Evolutionary conservation across 2,113 vertebrate species (phyloP).

Genomic region (Strix uralensis): DNA sequence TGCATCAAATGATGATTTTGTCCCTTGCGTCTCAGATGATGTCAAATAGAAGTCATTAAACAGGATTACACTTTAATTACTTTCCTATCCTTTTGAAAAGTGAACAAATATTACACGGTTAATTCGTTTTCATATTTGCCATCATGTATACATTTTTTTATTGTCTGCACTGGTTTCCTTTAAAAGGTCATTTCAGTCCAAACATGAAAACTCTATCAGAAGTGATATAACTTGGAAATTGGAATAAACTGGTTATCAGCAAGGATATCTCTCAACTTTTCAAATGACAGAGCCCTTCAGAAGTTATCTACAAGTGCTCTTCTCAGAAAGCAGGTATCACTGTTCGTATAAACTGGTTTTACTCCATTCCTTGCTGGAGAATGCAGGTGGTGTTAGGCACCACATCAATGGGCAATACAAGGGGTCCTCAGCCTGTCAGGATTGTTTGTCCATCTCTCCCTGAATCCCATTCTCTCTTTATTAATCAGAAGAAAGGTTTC

Average conservation of each 20-base stretch:
- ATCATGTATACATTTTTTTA: not conserved
- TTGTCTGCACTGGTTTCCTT: not conserved
- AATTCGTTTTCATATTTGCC: not conserved
- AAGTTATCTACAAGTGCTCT: not conserved
- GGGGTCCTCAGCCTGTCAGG: fast-evolving
- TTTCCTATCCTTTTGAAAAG: not conserved
- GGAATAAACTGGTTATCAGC: not conserved
- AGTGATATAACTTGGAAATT: not conserved
- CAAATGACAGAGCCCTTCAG: not conserved
- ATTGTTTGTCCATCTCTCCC: not conserved
- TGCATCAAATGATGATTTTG: not conserved
- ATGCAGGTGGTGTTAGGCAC: not conserved
- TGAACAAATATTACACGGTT: not conserved
- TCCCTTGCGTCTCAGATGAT: not conserved
- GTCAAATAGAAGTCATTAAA: not conserved
- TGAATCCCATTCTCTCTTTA: not conserved
- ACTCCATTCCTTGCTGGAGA: not conserved
- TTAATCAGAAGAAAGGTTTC: not conserved
- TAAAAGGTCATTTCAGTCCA: not conserved
- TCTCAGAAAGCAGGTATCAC: not conserved
- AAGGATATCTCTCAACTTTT: not conserved
- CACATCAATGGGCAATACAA: not conserved
- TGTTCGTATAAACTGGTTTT: not conserved
- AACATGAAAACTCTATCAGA: not conserved
- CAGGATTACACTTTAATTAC: not conserved